Percentiles rank a stretch among this genome's conserved stretches.
Evolutionary conservation across 2,113 vertebrate genomes (phyloP).

Genomic region (Corvus moneduloides): DNA sequence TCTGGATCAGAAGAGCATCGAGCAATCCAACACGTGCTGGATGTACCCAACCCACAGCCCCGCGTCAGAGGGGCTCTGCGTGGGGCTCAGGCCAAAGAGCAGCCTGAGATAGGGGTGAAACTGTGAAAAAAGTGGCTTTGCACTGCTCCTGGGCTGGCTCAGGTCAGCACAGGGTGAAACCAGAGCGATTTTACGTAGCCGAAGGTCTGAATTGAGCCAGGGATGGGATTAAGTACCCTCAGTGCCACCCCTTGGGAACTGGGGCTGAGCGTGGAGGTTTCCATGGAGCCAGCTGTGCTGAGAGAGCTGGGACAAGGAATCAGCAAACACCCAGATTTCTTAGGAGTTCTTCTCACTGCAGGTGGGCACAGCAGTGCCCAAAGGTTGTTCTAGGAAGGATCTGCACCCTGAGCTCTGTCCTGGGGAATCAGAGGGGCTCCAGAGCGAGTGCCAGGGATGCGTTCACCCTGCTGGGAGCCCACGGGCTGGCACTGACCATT

Average conservation of each 20-base stretch:
- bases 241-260: rapidly evolving
- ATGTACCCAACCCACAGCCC: neutral
- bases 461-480: neutral
- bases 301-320: neutral
- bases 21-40: rapidly evolving
- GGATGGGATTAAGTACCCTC: neutral
- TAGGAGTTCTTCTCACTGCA: neutral
- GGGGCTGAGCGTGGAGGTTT: neutral
- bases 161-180: neutral
- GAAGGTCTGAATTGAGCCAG: neutral
- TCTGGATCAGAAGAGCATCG: neutral
- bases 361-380: neutral
- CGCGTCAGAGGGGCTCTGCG: neutral
- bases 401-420: neutral
- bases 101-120: neutral
- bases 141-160: neutral
- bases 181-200: neutral
- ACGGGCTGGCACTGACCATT: neutral
- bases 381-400: neutral
- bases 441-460: neutral
- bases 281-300: neutral
- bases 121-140: neutral
- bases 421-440: neutral
- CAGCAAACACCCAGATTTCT: neutral
- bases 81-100: neutral